These are phyloP conservation scores for Orussus abietinus DNA, from an alignment of 1,140 invertebrate species.

Conservation along the genomic window DNA sequence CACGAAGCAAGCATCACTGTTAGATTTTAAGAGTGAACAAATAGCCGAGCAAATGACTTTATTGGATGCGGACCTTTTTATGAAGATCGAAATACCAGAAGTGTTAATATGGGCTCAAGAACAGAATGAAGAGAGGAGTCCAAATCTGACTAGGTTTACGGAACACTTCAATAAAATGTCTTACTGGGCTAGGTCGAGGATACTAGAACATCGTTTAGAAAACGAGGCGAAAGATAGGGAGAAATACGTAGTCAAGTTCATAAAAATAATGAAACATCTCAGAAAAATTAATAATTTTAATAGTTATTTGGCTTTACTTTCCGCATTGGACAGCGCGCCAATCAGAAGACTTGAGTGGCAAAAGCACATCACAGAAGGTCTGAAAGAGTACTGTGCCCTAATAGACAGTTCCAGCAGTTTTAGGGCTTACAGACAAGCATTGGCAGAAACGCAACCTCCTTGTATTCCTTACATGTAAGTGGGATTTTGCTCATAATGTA, in stretches of 20 bases:
- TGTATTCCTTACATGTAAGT: constrained; percentile 98
- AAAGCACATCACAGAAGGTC: constrained; percentile 84
- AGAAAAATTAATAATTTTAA: constrained; percentile 98
- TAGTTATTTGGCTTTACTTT: constrained; percentile 93
- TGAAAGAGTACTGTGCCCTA: constrained; percentile 90
- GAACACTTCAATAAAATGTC: constrained; percentile 99
- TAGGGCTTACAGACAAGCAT: constrained; percentile 87
- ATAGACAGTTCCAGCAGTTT: constrained; percentile 97
- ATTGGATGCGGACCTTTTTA: constrained; percentile 91
- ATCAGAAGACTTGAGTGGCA: constrained; percentile 94
- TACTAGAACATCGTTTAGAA: constrained; percentile 66
- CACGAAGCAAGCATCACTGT: constrained; percentile 66
- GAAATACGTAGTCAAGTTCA: constrained; percentile 92
- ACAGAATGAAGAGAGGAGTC: constrained; percentile 94
- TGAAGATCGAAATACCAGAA: constrained; percentile 96
- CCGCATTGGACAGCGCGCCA: constrained; percentile 94
- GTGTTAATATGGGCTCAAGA: constrained; percentile 95
- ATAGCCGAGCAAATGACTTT: constrained; percentile 98
- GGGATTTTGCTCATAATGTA: constrained; percentile 9
- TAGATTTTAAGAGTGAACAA: constrained; percentile 90
- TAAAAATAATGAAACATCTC: constrained; percentile 98
- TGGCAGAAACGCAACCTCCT: constrained; percentile 91
- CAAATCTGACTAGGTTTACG: constrained; percentile 94
- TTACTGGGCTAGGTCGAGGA: constrained; percentile 73
- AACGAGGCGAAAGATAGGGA: constrained; percentile 91